phyloP scores from a whole-genome alignment of 2,888 invertebrate species.

The Camptogramma bilineatum region DNA sequence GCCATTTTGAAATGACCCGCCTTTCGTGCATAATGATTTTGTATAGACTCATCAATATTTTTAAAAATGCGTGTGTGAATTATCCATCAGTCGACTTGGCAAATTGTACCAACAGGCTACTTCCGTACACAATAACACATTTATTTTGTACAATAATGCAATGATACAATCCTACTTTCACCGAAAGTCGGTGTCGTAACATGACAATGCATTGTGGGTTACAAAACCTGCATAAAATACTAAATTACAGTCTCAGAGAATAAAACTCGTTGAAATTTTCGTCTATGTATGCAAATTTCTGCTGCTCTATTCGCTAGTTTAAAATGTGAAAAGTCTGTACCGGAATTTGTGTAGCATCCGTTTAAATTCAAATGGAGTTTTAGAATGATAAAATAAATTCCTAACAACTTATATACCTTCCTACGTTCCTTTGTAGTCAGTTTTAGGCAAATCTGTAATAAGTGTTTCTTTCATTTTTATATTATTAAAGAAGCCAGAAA shows the following conservation, averaged over 20 bases:
- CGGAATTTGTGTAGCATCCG: slow-evolving; percentile 7
- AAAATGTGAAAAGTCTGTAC: background rate
- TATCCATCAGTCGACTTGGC: background rate
- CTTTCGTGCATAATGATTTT: background rate
- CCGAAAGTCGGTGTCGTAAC: slow-evolving; percentile 29
- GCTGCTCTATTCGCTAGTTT: slow-evolving; percentile 8
- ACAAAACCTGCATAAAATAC: slow-evolving; percentile 22
- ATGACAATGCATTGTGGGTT: slow-evolving; percentile 25
- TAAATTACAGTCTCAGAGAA: slow-evolving; percentile 2
- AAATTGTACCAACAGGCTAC: background rate
- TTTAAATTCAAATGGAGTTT: slow-evolving; percentile 10
- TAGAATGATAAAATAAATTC: background rate
- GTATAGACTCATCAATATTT: background rate
- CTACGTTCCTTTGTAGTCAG: no score
- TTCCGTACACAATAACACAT: slow-evolving; percentile 9
- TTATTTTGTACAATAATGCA: slow-evolving; percentile 17
- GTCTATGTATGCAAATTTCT: slow-evolving; percentile 7
- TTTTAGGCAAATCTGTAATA: no score
- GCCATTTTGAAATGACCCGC: background rate
- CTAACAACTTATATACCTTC: background rate
- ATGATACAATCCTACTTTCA: slow-evolving; percentile 30
- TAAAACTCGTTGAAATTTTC: slow-evolving; percentile 4
- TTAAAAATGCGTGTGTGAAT: background rate
- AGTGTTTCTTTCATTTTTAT: no score
- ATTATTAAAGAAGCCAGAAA: background rate